Evolutionary conservation across 1,140 invertebrate species (phyloP), one percentile per base, ranked within the genome.

Genomic region (Aporrectodea caliginosa): DNA sequence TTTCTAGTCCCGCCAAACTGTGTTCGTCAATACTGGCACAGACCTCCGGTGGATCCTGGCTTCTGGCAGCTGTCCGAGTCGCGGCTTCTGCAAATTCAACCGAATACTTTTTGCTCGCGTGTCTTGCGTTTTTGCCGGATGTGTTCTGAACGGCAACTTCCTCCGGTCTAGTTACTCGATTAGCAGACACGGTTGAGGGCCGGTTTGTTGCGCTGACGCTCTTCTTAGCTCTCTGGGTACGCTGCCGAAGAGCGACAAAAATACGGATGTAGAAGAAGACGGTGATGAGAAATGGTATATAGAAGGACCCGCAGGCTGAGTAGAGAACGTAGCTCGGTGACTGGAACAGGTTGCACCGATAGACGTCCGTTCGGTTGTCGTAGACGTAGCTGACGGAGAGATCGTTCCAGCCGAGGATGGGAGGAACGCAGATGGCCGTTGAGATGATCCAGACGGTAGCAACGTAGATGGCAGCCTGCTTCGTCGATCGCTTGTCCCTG

Each of bases 231-330:
- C n/a, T n/a, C n/a, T n/a, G n/a, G n/a, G n/a, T n/a, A n/a, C n/a
- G n/a, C n/a, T n/a, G n/a, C n/a, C n/a, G n/a, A 32, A 89, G 81
- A 35, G 85, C 95, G 79, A 93, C 92, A 89, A 98, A 98, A 83
- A 98, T 98, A 81, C 94, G 91, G 91, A 95, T 95, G 89, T 98
- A 98, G 89, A 98, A 95, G 90, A 98, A 97, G 73, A 97, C 90
- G 94, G 98, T 98, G 43, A 98, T 93, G 82, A 96, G 92, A 92
- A 96, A 95, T 22, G 96, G 96, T 83, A 98, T 93, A 87, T 96
- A 97, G 91, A 98, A 98, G 75, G 95, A 97, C 14, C 95, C 95
- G 31, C 97, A 91, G 0, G 96, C 95, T 2, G 94, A 96, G 89
- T 95, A 99, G 73, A 99, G 90, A 83, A 99, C 97, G 90, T 99